Evolutionary conservation across 2,797 vertebrate genomes (phyloP).

Genomic region (Mareca strepera): DNA sequence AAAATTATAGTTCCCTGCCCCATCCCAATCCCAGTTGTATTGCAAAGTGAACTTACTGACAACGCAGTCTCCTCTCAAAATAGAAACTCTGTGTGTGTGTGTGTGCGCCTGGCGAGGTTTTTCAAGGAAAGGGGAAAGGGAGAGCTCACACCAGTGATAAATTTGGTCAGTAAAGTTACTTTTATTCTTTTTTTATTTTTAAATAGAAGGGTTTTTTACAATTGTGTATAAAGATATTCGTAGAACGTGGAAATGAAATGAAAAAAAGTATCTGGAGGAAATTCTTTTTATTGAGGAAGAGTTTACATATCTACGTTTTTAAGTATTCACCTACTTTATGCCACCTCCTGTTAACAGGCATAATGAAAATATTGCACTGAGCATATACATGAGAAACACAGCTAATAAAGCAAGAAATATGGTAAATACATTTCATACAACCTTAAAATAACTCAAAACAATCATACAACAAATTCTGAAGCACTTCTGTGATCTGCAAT

Average conservation of each 20-base stretch:
- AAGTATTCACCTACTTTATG: constrained; percentile 63
- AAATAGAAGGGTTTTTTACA: constrained; percentile 60
- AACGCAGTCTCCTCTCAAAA: not conserved
- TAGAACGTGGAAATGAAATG: constrained; percentile 63
- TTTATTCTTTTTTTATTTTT: constrained; percentile 55
- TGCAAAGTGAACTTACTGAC: not conserved
- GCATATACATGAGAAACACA: constrained; percentile 74
- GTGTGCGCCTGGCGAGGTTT: not conserved
- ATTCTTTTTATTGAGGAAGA: constrained; percentile 76
- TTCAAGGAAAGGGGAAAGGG: not conserved
- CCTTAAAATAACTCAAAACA: constrained; percentile 70
- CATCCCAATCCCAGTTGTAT: not conserved
- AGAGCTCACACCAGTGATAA: constrained; percentile 7
- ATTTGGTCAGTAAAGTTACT: constrained; percentile 52
- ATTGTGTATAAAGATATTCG: constrained; percentile 45
- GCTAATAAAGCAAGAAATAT: constrained; percentile 71
- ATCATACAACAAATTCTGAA: constrained; percentile 69
- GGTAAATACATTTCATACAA: constrained; percentile 69
- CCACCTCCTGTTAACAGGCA: constrained; percentile 65
- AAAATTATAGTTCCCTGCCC: not conserved
- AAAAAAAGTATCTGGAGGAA: constrained; percentile 59
- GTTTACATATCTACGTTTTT: constrained; percentile 72
- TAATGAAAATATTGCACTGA: constrained; percentile 75
- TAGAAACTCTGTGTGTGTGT: not conserved
- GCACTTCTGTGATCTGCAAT: constrained; percentile 69